phyloP scores from a whole-genome alignment of 2,797 vertebrate genomes.

The Lutjanus argentimaculatus region DNA sequence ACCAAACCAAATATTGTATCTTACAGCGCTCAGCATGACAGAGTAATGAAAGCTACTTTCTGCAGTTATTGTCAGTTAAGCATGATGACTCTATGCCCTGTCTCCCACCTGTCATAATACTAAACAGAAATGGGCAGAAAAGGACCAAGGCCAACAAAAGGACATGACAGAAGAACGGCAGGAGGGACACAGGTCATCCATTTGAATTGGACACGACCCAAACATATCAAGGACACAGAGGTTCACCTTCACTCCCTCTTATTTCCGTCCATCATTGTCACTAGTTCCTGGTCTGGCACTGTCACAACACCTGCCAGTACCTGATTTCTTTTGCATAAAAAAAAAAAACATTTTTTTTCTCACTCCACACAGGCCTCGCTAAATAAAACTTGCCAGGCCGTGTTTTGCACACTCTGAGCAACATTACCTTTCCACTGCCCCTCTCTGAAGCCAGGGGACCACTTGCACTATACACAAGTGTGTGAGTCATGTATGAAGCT shows the following conservation, averaged over 20 bases:
- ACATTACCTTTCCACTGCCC: constrained; percentile 32
- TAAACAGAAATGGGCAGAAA: constrained; percentile 37
- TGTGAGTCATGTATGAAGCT: constrained; percentile 69
- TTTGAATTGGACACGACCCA: constrained; percentile 38
- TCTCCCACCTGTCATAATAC: constrained; percentile 36
- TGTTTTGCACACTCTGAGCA: constrained; percentile 27
- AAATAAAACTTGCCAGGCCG: constrained; percentile 12
- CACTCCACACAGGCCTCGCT: background rate
- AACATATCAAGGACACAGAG: constrained; percentile 38
- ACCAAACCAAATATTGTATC: background rate
- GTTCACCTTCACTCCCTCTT: constrained; percentile 2
- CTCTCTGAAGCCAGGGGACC: constrained; percentile 56
- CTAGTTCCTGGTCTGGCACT: background rate
- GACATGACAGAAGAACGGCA: constrained; percentile 36
- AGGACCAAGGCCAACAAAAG: constrained; percentile 38
- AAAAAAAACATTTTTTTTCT: background rate
- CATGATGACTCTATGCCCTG: constrained; percentile 19
- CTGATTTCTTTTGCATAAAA: background rate
- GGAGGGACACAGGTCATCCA: constrained; percentile 25
- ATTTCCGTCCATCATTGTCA: background rate
- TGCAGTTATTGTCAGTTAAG: constrained; percentile 9
- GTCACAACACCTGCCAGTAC: background rate
- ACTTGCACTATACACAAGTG: constrained; percentile 60
- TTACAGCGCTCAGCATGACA: background rate
- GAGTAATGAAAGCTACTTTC: constrained; percentile 4